Percentiles rank a stretch among this genome's conserved stretches.
These are phyloP conservation scores for Melipona bicolor DNA, from an alignment of 2,888 invertebrate genomes.

Conservation along the genomic window DNA sequence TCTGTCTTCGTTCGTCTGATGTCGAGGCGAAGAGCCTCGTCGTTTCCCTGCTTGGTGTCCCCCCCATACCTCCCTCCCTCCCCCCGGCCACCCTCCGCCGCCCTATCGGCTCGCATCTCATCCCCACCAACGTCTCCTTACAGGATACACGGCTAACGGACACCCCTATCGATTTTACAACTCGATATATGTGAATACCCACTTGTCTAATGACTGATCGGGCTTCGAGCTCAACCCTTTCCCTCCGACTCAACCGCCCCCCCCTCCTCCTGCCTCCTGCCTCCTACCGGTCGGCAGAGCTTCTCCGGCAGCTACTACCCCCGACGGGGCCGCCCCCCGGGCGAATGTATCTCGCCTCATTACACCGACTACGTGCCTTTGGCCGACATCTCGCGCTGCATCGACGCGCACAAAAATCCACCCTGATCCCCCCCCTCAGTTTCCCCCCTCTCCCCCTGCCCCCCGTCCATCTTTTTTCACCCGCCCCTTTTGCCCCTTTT, in stretches of 20 bases:
- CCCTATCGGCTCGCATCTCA: constrained; percentile 78
- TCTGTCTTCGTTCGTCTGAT: constrained; percentile 65
- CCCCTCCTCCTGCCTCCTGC: constrained; percentile 35
- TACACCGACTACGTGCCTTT: constrained; percentile 77
- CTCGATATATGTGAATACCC: constrained; percentile 84
- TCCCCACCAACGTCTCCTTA: constrained; percentile 80
- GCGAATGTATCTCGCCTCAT: constrained; percentile 80
- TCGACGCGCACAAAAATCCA: constrained; percentile 74
- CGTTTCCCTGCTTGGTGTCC: constrained; percentile 55
- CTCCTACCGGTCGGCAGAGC: constrained; percentile 65
- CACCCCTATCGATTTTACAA: constrained; percentile 85
- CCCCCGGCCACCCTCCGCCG: constrained; percentile 22
- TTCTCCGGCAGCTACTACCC: constrained; percentile 70
- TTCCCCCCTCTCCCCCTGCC: neutral
- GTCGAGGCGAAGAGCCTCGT: constrained; percentile 61
- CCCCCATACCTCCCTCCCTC: constrained; percentile 30
- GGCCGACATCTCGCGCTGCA: constrained; percentile 74
- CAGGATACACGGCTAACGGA: constrained; percentile 83
- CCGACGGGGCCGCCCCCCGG: constrained; percentile 56
- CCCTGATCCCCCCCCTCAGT: constrained; percentile 40
- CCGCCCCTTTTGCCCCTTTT: neutral
- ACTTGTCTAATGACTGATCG: constrained; percentile 85
- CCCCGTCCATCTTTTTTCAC: neutral
- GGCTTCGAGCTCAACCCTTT: constrained; percentile 82
- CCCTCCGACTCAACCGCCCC: constrained; percentile 66